These are phyloP conservation scores for Oryzias celebensis DNA, from an alignment of 2,113 vertebrate genomes.

Conservation along the genomic window DNA sequence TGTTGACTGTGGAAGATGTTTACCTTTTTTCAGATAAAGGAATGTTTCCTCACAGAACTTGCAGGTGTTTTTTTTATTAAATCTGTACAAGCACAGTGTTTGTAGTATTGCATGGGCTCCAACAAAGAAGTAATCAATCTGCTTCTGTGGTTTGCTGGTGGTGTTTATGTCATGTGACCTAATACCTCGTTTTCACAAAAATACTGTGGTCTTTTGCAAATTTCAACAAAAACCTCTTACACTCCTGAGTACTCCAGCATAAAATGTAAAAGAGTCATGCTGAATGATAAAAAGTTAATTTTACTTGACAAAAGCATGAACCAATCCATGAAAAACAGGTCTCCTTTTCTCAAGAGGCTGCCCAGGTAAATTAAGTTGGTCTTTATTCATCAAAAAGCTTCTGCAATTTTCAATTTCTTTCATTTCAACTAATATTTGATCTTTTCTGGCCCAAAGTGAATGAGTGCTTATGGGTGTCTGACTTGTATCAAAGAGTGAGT, in stretches of 20 bases:
- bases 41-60: neutral
- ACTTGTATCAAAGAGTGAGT: neutral
- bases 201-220: neutral
- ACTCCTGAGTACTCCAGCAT: neutral
- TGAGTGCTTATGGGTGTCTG: neutral
- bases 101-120: neutral
- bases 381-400: constrained; percentile 4
- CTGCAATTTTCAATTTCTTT: constrained; percentile 6
- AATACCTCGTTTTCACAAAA: neutral
- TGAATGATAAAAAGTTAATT: neutral
- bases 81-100: neutral
- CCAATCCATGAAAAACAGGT: neutral
- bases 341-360: neutral
- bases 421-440: constrained; percentile 5
- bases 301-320: neutral
- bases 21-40: neutral
- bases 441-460: neutral
- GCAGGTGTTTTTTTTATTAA: neutral
- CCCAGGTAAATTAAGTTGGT: neutral
- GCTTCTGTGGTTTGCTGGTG: neutral
- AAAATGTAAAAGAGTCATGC: neutral
- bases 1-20: too few relatives aligned
- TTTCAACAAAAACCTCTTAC: neutral
- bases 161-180: neutral
- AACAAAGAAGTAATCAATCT: neutral